phyloP scores from a whole-genome alignment of 2,888 invertebrate genomes.

The Tipula vernalis region DNA sequence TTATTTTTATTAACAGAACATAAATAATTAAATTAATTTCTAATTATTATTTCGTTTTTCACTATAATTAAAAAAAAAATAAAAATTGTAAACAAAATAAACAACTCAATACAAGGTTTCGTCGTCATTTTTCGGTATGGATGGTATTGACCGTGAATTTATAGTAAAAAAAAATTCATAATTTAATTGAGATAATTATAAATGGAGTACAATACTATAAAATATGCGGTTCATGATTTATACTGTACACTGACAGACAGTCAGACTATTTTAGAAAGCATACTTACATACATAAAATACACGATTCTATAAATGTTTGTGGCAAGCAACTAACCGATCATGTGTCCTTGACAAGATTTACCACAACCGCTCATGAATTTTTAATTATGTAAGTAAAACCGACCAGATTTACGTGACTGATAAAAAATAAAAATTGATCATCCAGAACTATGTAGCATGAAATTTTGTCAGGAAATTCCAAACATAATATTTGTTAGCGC shows the following conservation, averaged over 20 bases:
- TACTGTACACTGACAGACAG: neutral
- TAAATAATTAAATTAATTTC: neutral
- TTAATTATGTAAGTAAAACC: neutral
- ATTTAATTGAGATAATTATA: neutral
- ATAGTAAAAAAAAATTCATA: neutral
- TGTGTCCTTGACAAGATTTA: neutral
- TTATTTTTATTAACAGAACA: neutral
- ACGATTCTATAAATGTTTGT: neutral
- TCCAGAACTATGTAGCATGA: neutral
- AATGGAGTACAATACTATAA: neutral
- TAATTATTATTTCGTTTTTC: neutral
- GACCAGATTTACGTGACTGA: neutral
- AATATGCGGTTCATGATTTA: neutral
- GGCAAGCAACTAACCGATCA: neutral
- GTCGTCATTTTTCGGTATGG: neutral
- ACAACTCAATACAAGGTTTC: neutral
- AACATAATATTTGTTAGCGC: neutral
- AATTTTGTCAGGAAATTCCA: neutral
- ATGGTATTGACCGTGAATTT: neutral
- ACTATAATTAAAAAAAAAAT: neutral
- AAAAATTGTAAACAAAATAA: neutral
- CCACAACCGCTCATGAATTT: neutral
- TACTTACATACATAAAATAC: neutral
- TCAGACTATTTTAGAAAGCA: neutral
- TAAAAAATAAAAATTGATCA: neutral